Evolutionary conservation across 92 coral and sea anemone genomes (phyloP), one percentile per base, ranked within the genome.

Genomic region (Scolanthus callimorphus): DNA sequence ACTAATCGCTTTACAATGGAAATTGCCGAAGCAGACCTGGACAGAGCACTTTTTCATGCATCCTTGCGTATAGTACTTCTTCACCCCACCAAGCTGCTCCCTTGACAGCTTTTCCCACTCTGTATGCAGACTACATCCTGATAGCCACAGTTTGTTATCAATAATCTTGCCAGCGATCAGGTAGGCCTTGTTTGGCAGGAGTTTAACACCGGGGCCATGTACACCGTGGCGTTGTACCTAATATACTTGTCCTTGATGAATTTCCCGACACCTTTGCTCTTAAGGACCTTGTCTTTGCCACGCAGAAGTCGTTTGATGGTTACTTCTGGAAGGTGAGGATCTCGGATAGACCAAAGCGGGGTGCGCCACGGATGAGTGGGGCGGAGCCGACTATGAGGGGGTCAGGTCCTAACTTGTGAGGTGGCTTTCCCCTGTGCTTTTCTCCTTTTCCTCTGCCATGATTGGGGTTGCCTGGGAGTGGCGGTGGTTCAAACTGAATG

Each of bases 111-210:
- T 39, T 17, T 79, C 38, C 96, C 96, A 88, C 21, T 84, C 82
- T 11, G 67, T 64, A 25, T 39, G 21, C 76, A 71, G 63, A n/a
- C 58, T 60, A 20, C 80, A 66, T 17, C 63, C 37, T 15, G 83
- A 62, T 17, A 83, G 31, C 70, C 76, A 69, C 64, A 88, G 58
- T 25, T 65, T 60, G 24, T 78, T 78, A 29, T 54, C 22, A 49
- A 88, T 78, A 67, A 88, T 63, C 30, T 60, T 73, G 20, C 96
- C 96, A 39, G 85, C 70, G 20, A 88, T 73, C 63, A 88, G 54
- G 41, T 88, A 88, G 29, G 82, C 66, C 20, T 57, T 79, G 4
- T 64, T 76, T 17, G 71, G 51, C 53, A 72, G 70, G 3, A 88
- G 77, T 0, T 73, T 30, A 10, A 77, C 47, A 0, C 68, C 74